Percentiles rank a stretch among this genome's conserved stretches.
Conservation (phyloP, 1,140 invertebrate genomes). For the Eufriesea mexicana region DNA sequence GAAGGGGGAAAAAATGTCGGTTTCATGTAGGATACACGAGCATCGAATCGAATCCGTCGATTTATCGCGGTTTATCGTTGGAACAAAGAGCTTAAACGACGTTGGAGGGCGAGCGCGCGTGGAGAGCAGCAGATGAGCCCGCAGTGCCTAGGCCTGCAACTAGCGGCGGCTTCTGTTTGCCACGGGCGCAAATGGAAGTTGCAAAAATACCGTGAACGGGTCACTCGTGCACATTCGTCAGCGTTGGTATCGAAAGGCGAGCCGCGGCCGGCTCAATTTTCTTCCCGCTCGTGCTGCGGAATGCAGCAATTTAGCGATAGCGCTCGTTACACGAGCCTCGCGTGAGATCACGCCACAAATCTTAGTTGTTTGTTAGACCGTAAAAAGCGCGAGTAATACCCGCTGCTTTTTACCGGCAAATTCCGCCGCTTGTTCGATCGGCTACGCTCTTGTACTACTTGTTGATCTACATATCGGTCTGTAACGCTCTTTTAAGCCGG, state of each 20-base stretch:
- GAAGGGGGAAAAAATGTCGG: background rate
- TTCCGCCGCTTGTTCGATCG: no score
- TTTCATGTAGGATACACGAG: background rate
- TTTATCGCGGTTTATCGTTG: background rate
- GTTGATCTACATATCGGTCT: background rate
- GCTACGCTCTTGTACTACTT: background rate
- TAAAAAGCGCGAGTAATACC: background rate
- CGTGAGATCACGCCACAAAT: background rate
- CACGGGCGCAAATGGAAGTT: background rate
- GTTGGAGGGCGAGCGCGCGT: no score
- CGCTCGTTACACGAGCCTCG: background rate
- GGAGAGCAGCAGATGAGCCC: background rate
- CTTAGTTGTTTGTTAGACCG: background rate
- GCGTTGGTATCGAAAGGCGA: background rate
- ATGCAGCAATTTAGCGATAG: background rate
- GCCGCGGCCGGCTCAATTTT: background rate
- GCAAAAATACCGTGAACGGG: conserved; percentile 12
- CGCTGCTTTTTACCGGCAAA: background rate
- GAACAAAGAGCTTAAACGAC: background rate
- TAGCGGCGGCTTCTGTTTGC: conserved; percentile 6
- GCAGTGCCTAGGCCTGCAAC: background rate
- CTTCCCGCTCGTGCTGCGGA: background rate
- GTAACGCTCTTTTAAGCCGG: background rate
- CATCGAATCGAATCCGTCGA: background rate
- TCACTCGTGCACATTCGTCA: background rate